Evolutionary conservation across 2,113 vertebrate genomes (phyloP).

Genomic region (Platichthys flesus): DNA sequence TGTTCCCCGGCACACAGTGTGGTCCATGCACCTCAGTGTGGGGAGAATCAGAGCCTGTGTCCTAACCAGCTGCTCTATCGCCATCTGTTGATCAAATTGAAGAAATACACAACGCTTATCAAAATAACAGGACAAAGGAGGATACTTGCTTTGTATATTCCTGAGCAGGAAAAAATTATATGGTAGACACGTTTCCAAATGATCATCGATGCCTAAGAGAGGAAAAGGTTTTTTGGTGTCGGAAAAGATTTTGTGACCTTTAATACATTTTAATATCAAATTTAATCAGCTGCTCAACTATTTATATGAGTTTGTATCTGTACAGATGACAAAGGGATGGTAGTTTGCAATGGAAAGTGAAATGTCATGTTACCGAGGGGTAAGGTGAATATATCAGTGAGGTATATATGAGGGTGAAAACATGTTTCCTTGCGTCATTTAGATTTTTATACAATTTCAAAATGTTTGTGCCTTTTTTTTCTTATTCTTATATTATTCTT

Average conservation of each 20-base stretch:
- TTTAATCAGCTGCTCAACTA: background rate
- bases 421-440: background rate
- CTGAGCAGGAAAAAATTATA: background rate
- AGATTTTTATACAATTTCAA: too few species aligned
- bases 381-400: background rate
- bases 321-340: background rate
- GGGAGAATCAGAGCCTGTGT: background rate
- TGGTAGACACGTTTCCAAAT: background rate
- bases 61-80: conserved; percentile 27
- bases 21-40: background rate
- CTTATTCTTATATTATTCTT: background rate
- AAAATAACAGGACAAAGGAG: background rate
- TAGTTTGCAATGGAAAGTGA: background rate
- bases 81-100: conserved; percentile 54
- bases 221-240: background rate
- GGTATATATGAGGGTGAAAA: background rate
- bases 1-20: background rate
- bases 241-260: background rate
- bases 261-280: background rate
- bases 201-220: background rate
- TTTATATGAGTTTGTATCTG: background rate
- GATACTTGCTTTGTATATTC: background rate
- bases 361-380: background rate
- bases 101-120: conserved; percentile 25
- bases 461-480: background rate